Percentiles rank a stretch among this genome's conserved stretches.
Conservation (phyloP, 2,113 vertebrate species). For the Festucalex cinctus region DNA sequence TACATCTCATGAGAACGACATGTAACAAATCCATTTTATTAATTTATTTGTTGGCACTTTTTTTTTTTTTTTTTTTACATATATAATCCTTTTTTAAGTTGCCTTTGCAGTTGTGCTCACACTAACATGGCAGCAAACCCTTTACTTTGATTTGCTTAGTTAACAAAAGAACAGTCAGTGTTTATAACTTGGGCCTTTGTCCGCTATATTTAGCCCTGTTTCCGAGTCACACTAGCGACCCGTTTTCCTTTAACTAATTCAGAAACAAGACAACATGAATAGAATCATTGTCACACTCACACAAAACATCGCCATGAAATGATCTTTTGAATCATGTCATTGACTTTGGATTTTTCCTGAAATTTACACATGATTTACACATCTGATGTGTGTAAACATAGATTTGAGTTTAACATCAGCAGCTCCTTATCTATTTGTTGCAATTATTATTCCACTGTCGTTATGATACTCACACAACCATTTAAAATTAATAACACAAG, state of each 20-base stretch:
- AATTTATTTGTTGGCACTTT: neutral
- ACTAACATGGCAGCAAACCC: too few species aligned
- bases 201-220: neutral
- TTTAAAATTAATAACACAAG: neutral
- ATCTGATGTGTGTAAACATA: neutral
- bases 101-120: too few species aligned
- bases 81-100: too few species aligned
- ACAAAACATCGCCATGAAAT: neutral
- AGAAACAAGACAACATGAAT: neutral
- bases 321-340: neutral
- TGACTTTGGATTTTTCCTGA: neutral
- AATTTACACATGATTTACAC: too few species aligned
- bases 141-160: too few species aligned
- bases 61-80: too few species aligned
- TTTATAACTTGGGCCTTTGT: neutral
- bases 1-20: neutral
- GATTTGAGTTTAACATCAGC: neutral
- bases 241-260: neutral
- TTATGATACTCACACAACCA: neutral
- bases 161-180: too few species aligned
- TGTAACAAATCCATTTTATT: neutral
- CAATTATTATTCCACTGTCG: neutral
- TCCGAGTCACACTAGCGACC: neutral
- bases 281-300: neutral
- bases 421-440: neutral